These are phyloP conservation scores for Germaria angustata DNA, from an alignment of 2,888 invertebrate genomes.

Conservation along the genomic window DNA sequence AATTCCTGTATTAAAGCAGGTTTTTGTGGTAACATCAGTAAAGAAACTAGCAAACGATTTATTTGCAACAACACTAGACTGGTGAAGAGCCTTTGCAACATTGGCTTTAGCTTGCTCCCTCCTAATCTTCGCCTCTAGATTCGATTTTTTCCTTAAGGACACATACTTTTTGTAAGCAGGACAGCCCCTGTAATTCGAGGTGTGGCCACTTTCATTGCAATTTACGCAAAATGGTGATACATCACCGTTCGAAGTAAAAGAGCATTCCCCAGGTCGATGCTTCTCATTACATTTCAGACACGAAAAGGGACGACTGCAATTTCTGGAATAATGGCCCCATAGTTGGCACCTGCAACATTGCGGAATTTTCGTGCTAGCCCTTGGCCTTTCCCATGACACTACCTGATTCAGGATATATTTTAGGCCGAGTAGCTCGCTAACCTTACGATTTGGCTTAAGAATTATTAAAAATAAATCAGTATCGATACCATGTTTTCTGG, in stretches of 20 bases:
- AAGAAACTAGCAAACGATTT: not conserved
- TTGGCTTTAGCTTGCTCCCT: not conserved
- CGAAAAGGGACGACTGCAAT: not conserved
- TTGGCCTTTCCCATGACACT: constrained; percentile 1
- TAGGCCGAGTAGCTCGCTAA: not conserved
- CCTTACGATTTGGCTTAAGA: not conserved
- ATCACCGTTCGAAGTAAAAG: not conserved
- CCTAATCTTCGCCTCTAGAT: not conserved
- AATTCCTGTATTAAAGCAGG: not conserved
- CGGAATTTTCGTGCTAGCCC: not conserved
- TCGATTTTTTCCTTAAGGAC: not conserved
- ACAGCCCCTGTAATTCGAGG: not conserved
- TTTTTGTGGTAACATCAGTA: not conserved
- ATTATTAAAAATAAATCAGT: not conserved
- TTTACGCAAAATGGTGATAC: not conserved
- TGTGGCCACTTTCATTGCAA: not conserved
- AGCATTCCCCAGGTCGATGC: not conserved
- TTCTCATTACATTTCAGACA: constrained; percentile 5
- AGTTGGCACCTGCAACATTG: not conserved
- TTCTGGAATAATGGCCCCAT: constrained; percentile 4
- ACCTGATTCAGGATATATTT: not conserved
- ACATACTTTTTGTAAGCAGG: not conserved
- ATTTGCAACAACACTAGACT: not conserved
- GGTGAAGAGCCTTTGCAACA: not conserved
- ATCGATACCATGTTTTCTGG: not conserved